Base-by-base conservation (phyloP, 2,888 invertebrate species). In the Dendrolimus houi region DNA sequence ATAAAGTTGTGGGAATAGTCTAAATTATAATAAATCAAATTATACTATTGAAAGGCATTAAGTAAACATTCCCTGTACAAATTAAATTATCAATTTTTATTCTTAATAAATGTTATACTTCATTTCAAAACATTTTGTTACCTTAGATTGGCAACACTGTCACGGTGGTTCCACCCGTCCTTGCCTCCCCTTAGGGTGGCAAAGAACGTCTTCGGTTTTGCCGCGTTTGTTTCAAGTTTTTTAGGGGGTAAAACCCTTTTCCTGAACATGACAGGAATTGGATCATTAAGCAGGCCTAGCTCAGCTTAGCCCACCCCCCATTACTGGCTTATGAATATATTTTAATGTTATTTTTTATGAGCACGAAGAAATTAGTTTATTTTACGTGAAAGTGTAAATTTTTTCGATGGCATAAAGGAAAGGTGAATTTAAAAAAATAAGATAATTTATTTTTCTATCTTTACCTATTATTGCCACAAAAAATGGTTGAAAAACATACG, bases 251-350 rank as follows among this genome's bases (percentile, higher is more conserved):
- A 83, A 88, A 88, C 90, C 90, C 89, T 90, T 47, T 89, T 89
- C 86, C 89, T 90, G 89, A 83, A 87, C 89, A 90, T 89, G 89
- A 89, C 90, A 87, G 87, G 87, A 89, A 90, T 90, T 88, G 89
- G 89, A 88, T 89, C 90, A 89, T 90, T 90, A 90, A 89, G 83
- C 87, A 85, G 82, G 87, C 82, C 86, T 81, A 83, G 84, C 83
- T 85, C 81, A 85, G 84, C 84, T 83, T 82, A 83, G 75, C 80
- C 83, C 77, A 70, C 69, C 66, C 66, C 69, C 69, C 29, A 70
- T 72, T 75, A 54, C 41, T 54, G 2, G 54, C n/a, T 74, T 70
- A 74, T 74, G 72, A 75, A 75, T 75, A 68, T 64, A 62, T 63
- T 57, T 60, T 67, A 71, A 70, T 73, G 56, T 41, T 47, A 47